phyloP scores from a whole-genome alignment of 2,113 vertebrate species.

The Scortum barcoo region DNA sequence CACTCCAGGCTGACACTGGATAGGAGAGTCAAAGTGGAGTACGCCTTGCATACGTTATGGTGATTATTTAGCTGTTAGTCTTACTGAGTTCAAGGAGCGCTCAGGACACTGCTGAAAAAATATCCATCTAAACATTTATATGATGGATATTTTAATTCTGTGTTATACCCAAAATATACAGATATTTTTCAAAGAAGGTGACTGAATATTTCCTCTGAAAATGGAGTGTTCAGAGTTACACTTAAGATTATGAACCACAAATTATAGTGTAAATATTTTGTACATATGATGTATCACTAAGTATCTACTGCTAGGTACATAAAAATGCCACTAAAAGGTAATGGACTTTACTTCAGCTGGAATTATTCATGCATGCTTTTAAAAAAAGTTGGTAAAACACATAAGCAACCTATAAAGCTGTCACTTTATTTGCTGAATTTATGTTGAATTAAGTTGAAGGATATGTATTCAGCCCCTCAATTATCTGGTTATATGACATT shows the following conservation, averaged over 20 bases:
- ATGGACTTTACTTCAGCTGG: too few relatives aligned
- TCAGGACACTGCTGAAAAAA: neutral
- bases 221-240: neutral
- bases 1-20: conserved; percentile 17
- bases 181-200: neutral
- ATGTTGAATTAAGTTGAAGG: too few relatives aligned
- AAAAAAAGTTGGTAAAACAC: too few relatives aligned
- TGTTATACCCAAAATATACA: neutral
- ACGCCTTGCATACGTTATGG: conserved; percentile 24
- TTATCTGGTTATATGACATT: too few relatives aligned
- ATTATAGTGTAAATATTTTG: neutral
- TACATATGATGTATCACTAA: neutral
- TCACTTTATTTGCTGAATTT: too few relatives aligned
- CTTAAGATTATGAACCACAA: neutral
- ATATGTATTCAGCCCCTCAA: too few relatives aligned
- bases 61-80: conserved; percentile 23
- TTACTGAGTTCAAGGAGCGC: conserved; percentile 15
- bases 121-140: neutral
- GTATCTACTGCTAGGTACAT: neutral
- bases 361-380: too few relatives aligned
- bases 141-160: neutral
- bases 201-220: neutral
- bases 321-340: neutral
- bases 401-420: too few relatives aligned
- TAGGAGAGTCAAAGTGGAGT: conserved; percentile 18